Percentiles rank a stretch among this genome's conserved stretches.
Evolutionary conservation across 2,888 invertebrate species (phyloP).

Genomic region (Aspidiotus rigidus): DNA sequence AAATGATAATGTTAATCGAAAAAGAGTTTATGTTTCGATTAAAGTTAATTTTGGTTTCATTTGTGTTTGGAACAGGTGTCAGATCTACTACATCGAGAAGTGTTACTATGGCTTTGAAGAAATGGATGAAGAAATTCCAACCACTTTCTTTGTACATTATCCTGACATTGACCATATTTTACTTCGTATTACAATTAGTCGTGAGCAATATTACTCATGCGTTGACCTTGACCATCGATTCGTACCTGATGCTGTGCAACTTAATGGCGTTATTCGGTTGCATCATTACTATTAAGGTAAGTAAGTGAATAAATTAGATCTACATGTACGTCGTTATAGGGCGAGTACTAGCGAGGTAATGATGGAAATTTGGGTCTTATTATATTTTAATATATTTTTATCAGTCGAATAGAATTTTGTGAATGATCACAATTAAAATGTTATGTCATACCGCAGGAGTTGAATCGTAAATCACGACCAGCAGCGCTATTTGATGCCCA

Average conservation of each 20-base stretch:
- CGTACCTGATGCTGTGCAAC: slow-evolving; percentile 90
- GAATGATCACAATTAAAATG: too few species aligned
- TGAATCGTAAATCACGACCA: too few species aligned
- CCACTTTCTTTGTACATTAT: slow-evolving; percentile 66
- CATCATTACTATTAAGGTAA: slow-evolving; percentile 68
- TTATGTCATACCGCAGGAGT: too few species aligned
- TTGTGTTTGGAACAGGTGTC: not conserved
- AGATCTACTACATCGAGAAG: too few species aligned
- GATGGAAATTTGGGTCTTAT: not conserved
- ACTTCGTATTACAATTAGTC: slow-evolving; percentile 72
- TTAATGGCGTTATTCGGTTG: slow-evolving; percentile 76
- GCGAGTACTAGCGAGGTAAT: not conserved
- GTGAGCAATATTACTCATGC: slow-evolving; percentile 85
- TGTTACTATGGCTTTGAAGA: slow-evolving; percentile 53
- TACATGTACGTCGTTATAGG: not conserved
- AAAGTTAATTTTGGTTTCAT: not conserved
- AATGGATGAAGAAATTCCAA: slow-evolving; percentile 62
- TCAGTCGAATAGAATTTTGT: too few species aligned
- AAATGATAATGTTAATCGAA: too few species aligned
- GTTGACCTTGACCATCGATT: slow-evolving; percentile 79
- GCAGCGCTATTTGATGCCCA: too few species aligned
- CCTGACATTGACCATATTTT: slow-evolving; percentile 59
- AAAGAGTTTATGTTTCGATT: not conserved
- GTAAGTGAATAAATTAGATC: slow-evolving; percentile 36
- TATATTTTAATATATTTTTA: too few species aligned